Percentiles rank a stretch among this genome's conserved stretches.
Conservation (phyloP, 2,797 vertebrate species). For the Lithobates sylvaticus region DNA sequence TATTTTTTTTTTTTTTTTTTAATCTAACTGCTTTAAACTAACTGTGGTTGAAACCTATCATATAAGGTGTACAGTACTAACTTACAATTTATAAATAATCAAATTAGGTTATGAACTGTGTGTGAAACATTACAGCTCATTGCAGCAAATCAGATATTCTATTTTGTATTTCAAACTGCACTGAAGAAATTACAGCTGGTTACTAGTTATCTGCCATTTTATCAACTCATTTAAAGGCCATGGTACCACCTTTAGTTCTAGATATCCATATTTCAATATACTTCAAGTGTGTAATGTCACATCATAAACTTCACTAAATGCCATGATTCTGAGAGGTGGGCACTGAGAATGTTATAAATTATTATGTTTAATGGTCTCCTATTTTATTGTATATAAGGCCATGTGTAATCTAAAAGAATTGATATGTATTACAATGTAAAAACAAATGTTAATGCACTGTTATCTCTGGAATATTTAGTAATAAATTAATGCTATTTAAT, state of each 20-base stretch:
- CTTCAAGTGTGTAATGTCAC: background rate
- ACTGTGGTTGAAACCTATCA: background rate
- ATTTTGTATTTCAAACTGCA: too few relatives aligned
- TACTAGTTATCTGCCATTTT: too few relatives aligned
- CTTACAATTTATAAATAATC: background rate
- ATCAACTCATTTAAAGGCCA: too few relatives aligned
- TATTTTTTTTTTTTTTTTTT: too few relatives aligned
- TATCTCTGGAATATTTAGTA: slow-evolving; percentile 89
- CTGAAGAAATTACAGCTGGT: too few relatives aligned
- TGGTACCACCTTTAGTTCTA: background rate
- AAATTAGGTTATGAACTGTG: background rate
- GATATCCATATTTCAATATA: background rate
- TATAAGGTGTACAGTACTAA: background rate
- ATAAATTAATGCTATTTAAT: slow-evolving; percentile 93
- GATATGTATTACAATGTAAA: slow-evolving; percentile 84
- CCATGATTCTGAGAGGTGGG: slow-evolving; percentile 56
- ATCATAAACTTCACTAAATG: background rate
- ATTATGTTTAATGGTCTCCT: slow-evolving; percentile 3
- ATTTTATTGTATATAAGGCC: slow-evolving; percentile 84
- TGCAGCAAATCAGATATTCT: background rate
- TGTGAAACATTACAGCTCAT: background rate
- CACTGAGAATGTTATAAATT: slow-evolving; percentile 3
- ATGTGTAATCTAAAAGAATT: slow-evolving; percentile 81
- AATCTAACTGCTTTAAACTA: background rate
- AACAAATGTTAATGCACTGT: slow-evolving; percentile 91